Percentiles rank a stretch among this genome's conserved stretches.
Evolutionary conservation across 2,888 invertebrate genomes (phyloP).

Genomic region (Drosophila mettleri): DNA sequence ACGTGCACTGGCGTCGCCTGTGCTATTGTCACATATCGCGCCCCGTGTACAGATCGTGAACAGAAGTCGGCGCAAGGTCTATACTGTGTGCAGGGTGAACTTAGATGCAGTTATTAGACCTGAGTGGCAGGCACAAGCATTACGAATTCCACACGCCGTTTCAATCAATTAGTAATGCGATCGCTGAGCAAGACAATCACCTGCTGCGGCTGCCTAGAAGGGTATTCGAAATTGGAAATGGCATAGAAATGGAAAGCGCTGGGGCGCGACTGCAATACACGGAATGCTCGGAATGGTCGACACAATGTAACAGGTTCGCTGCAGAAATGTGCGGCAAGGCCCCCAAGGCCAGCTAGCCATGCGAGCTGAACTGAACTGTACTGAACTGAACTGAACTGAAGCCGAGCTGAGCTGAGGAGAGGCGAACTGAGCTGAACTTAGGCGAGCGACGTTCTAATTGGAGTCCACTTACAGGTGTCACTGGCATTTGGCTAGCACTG

Average conservation of each 20-base stretch:
- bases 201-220: conserved; percentile 28
- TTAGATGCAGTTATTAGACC: conserved; percentile 14
- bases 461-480: conserved; percentile 41
- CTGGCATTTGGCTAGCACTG: conserved; percentile 22
- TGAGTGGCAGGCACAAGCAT: conserved; percentile 1
- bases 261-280: conserved; percentile 18
- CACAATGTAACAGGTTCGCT: conserved; percentile 47
- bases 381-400: conserved; percentile 17
- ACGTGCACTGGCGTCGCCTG: background rate
- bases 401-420: background rate
- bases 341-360: conserved; percentile 46
- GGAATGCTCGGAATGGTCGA: conserved; percentile 28
- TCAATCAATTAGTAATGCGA: conserved; percentile 17
- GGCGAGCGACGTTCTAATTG: conserved; percentile 37
- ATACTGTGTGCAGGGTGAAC: conserved; percentile 37
- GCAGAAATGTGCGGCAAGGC: conserved; percentile 44
- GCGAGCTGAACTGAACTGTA: conserved; percentile 10
- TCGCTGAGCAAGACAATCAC: conserved; percentile 21
- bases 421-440: conserved; percentile 6
- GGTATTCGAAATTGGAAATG: conserved; percentile 40
- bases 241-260: conserved; percentile 50
- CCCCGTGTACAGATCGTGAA: conserved; percentile 13
- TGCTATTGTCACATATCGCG: conserved; percentile 5
- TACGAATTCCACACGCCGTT: conserved; percentile 24
- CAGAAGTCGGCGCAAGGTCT: conserved; percentile 11